phyloP scores from a whole-genome alignment of 2,797 vertebrate species.

The Channallabes apus region DNA sequence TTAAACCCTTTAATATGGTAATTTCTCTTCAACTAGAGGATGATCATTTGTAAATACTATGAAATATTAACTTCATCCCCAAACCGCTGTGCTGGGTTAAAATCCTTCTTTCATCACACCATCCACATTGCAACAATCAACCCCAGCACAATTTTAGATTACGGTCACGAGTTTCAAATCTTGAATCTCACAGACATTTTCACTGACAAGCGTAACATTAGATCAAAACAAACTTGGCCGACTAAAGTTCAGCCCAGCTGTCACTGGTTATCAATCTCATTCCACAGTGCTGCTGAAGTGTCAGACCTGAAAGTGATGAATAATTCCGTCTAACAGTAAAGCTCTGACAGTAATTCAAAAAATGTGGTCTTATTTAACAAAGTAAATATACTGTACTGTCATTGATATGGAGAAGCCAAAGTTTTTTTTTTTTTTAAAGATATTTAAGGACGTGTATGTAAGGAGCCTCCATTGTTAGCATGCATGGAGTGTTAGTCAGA shows the following conservation, averaged over 20 bases:
- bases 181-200: neutral
- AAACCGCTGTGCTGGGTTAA: neutral
- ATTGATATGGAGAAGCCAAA: neutral
- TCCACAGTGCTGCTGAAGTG: neutral
- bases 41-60: neutral
- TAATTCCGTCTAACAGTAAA: neutral
- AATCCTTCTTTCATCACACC: neutral
- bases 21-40: too few relatives aligned
- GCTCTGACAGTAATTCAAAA: neutral
- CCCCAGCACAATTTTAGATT: neutral
- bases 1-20: neutral
- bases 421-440: neutral
- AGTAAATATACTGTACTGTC: too few relatives aligned
- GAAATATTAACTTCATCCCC: neutral
- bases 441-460: neutral
- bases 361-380: neutral
- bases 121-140: neutral
- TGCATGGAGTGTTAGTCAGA: neutral
- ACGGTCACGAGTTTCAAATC: neutral
- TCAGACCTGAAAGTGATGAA: neutral
- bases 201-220: neutral
- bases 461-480: neutral
- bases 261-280: neutral
- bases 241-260: neutral
- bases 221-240: conserved; percentile 3